These are phyloP conservation scores for Leucopsar rothschildi DNA, from an alignment of 2,113 vertebrate species.

Conservation along the genomic window DNA sequence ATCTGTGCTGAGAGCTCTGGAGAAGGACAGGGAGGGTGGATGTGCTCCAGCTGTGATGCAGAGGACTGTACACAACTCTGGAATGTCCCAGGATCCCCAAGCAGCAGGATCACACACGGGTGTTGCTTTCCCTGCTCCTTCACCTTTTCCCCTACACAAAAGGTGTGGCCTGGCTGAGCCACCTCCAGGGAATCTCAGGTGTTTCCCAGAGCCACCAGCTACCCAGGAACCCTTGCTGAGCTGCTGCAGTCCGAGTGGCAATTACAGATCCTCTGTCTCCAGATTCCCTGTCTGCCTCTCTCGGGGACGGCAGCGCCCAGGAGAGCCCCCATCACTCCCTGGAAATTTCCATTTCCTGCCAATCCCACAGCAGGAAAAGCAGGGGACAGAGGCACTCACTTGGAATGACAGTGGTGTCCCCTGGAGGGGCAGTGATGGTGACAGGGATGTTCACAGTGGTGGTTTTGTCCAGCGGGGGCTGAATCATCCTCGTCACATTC, in stretches of 20 bases:
- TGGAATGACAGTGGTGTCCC: slow-evolving; percentile 81
- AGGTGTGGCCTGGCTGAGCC: neutral
- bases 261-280: neutral
- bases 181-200: neutral
- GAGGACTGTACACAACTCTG: neutral
- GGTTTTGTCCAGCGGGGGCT: slow-evolving; percentile 72
- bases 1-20: neutral
- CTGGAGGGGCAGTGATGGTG: slow-evolving; percentile 79
- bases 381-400: slow-evolving; percentile 74
- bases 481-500: slow-evolving; percentile 81
- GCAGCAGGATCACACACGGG: neutral
- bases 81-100: neutral
- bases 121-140: neutral
- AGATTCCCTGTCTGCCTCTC: neutral
- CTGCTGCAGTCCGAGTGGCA: neutral
- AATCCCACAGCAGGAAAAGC: neutral
- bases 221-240: neutral
- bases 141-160: neutral
- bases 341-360: accelerated
- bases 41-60: neutral
- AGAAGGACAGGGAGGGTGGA: neutral
- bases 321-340: neutral
- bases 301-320: neutral
- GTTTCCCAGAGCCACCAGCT: neutral
- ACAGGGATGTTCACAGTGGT: slow-evolving; percentile 80